Evolutionary conservation across 1,140 invertebrate genomes (phyloP).

Genomic region (Neodiprion virginianus): DNA sequence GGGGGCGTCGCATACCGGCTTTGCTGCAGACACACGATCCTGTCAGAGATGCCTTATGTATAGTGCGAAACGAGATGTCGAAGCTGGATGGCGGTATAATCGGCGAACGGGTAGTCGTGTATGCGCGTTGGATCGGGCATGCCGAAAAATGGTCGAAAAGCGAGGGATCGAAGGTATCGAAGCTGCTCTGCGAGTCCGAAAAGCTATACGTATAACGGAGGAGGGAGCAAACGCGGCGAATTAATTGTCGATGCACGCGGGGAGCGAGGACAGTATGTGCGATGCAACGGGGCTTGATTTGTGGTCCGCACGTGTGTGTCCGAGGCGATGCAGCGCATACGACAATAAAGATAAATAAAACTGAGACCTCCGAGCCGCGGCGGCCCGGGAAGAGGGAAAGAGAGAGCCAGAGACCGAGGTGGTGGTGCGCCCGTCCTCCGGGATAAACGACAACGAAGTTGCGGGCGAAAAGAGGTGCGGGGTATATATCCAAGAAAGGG

Average conservation of each 20-base stretch:
- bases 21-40: too few species aligned
- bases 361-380: not conserved
- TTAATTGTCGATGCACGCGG: conserved; percentile 56
- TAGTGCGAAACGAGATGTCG: too few species aligned
- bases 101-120: too few species aligned
- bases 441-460: conserved; percentile 21
- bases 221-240: conserved; percentile 55
- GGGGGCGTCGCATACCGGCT: too few species aligned
- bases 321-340: not conserved
- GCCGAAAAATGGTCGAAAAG: too few species aligned
- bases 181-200: too few species aligned
- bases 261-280: conserved; percentile 27
- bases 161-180: too few species aligned
- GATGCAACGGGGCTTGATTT: conserved; percentile 52
- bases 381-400: not conserved
- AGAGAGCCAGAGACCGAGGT: conserved; percentile 25
- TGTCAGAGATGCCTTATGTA: too few species aligned
- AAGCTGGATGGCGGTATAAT: too few species aligned
- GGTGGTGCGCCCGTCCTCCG: conserved; percentile 23
- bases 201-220: too few species aligned
- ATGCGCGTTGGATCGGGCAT: too few species aligned
- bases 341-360: conserved; percentile 18
- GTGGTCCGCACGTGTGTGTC: conserved; percentile 52
- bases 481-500: conserved; percentile 32
- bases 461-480: conserved; percentile 23